These are phyloP conservation scores for Kryphioiulus occultus DNA, from an alignment of 2,888 invertebrate genomes.

Conservation along the genomic window DNA sequence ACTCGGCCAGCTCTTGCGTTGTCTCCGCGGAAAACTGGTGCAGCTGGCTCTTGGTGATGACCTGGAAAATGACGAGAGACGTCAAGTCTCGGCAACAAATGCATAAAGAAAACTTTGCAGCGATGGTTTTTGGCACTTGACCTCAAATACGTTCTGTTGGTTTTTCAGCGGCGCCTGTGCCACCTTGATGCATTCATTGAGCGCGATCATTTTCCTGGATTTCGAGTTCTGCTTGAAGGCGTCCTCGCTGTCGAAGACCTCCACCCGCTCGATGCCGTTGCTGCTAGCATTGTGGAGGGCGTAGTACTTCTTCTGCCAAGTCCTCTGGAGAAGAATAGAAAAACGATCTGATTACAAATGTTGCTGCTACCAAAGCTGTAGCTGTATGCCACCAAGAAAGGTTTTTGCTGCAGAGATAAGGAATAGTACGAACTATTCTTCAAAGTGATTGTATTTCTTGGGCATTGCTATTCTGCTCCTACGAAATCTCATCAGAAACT, in stretches of 20 bases:
- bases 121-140: conserved; percentile 56
- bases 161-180: conserved; percentile 63
- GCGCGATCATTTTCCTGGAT: conserved; percentile 71
- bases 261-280: conserved; percentile 83
- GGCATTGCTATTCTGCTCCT: too few species aligned
- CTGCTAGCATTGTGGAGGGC: conserved; percentile 82
- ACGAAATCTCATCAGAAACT: too few species aligned
- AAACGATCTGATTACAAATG: too few species aligned
- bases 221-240: conserved; percentile 53
- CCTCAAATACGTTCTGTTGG: conserved; percentile 66
- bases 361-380: too few species aligned
- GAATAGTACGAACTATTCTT: too few species aligned
- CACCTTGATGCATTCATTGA: conserved; percentile 89
- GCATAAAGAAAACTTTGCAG: neutral
- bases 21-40: conserved; percentile 72
- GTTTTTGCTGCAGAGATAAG: too few species aligned
- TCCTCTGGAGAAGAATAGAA: conserved; percentile 72
- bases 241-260: conserved; percentile 83
- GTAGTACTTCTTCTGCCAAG: conserved; percentile 81
- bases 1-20: conserved; percentile 76
- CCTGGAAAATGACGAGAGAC: conserved; percentile 60
- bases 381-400: too few species aligned
- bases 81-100: neutral
- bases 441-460: too few species aligned
- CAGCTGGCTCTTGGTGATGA: conserved; percentile 75